Base-by-base conservation (phyloP, 2,888 invertebrate species). In the Punctoribates punctum region DNA sequence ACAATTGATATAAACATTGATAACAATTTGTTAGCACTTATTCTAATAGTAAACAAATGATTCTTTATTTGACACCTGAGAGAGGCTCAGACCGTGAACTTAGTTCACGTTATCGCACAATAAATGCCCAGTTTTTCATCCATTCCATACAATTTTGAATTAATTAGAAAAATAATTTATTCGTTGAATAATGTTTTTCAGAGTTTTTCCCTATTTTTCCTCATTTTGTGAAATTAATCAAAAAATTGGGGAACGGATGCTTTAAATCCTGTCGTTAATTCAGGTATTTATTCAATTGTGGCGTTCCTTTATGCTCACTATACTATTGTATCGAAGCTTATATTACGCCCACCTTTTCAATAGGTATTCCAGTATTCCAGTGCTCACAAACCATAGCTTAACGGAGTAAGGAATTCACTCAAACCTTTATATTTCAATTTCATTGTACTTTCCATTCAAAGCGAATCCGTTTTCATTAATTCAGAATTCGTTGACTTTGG, bases 401-500 rank as follows among this genome's bases (percentile, higher is more conserved):
- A 57, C 57, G 57, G 57, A 57, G 57, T 57, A 3, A 25, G 57
- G 25, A 57, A 57, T 23, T 9, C 25, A 25, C 20, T 23, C 20
- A 57, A 9, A 57, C 9, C 25, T 23, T 57, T 23, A 17, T 57
- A 57, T 23, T 57, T 23, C 57, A 57, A 23, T 57, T 20, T 57
- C 11, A 57, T 57, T 57, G 57, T 57, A 5, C 5, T 23, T 17
- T 11, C 3, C 20, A 57, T 57, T 57, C 57, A 57, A 57, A 57
- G 57, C 17, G 57, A 57, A 57, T 57, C 57, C 57, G 57, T 57
- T 57, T 57, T 25, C 51, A 57, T 20, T 57, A 57, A 57, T 57
- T 57, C 57, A 57, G 17, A 57, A 57, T 23, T 57, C 23, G 13
- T 57, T 57, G 57, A 57, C 25, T 57, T n/a, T 17, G 11, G 9